Conservation (phyloP, 1,140 invertebrate species). For the Chelonus insularis region DNA sequence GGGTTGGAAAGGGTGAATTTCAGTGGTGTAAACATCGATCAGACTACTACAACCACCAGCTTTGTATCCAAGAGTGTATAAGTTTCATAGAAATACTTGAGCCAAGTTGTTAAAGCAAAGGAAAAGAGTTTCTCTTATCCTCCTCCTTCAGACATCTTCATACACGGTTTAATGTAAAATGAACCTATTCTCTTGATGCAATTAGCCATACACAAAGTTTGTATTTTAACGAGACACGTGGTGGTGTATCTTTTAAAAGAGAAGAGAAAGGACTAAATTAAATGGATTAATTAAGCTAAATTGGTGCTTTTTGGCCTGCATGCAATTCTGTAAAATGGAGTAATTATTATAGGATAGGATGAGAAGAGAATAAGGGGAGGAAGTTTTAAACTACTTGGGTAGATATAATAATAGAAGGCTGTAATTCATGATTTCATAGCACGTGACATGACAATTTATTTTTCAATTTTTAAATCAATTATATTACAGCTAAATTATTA, state of each 20-base stretch:
- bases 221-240: slow-evolving; percentile 12
- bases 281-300: slow-evolving; percentile 48
- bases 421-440: background rate
- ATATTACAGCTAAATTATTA: background rate
- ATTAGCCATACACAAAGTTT: slow-evolving; percentile 4
- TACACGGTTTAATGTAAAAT: background rate
- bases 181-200: background rate
- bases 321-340: slow-evolving; percentile 30
- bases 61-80: slow-evolving; percentile 32
- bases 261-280: slow-evolving; percentile 42
- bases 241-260: background rate
- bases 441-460: background rate
- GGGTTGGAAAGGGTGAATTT: slow-evolving; percentile 3
- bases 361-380: slow-evolving; percentile 1
- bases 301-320: slow-evolving; percentile 26
- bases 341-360: slow-evolving; percentile 30
- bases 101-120: no score
- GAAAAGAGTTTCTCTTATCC: background rate
- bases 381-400: slow-evolving; percentile 2
- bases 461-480: slow-evolving; percentile 4
- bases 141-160: background rate
- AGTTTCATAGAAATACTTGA: slow-evolving; percentile 16
- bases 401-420: background rate
- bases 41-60: slow-evolving; percentile 36
- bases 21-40: slow-evolving; percentile 45